phyloP scores from a whole-genome alignment of 2,113 vertebrate species.

The Agelaius phoeniceus region DNA sequence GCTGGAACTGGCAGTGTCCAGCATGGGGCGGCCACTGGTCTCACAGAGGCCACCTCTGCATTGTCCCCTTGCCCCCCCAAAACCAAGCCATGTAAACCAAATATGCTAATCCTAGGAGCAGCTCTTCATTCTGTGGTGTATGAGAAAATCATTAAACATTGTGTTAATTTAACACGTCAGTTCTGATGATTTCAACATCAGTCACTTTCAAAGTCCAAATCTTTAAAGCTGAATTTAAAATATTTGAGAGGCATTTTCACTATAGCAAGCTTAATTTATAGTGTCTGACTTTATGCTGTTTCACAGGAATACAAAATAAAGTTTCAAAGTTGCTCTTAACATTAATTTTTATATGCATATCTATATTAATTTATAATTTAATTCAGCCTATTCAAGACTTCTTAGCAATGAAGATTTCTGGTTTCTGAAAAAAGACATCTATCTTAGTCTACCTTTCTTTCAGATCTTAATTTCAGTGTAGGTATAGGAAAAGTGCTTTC shows the following conservation, averaged over 20 bases:
- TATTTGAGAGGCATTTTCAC: neutral
- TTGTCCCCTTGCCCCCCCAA: accelerated
- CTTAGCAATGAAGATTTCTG: neutral
- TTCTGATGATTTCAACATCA: neutral
- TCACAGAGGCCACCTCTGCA: neutral
- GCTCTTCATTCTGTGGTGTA: neutral
- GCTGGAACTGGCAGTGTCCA: neutral
- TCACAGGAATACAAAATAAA: neutral
- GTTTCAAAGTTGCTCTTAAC: neutral
- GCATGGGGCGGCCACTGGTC: neutral
- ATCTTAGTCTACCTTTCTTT: neutral
- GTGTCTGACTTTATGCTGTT: neutral
- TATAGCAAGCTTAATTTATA: neutral
- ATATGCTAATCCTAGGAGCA: neutral
- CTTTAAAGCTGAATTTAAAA: neutral
- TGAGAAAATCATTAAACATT: neutral
- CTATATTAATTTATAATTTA: neutral
- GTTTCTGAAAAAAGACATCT: neutral
- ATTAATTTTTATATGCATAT: neutral
- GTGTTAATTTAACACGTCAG: neutral
- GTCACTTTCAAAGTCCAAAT: neutral
- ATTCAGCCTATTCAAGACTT: neutral
- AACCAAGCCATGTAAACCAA: neutral
- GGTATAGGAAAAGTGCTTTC: neutral
- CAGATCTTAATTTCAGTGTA: neutral